These are phyloP conservation scores for Avahi laniger DNA, from an alignment of 2,797 vertebrate species.

Conservation along the genomic window DNA sequence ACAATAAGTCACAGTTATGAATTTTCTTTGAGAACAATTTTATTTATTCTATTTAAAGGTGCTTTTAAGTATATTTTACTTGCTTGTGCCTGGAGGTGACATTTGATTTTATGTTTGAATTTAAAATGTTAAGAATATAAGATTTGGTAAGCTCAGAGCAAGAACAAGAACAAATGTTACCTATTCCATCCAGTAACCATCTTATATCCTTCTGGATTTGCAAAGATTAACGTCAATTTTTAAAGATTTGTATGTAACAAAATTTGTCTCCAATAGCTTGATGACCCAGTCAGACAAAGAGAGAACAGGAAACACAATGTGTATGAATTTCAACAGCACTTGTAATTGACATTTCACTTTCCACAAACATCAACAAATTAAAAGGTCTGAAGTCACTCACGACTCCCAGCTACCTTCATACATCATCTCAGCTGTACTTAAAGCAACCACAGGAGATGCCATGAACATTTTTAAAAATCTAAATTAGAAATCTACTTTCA, in stretches of 20 bases:
- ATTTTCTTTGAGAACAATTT: not conserved
- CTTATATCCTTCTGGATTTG: not conserved
- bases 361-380: not conserved
- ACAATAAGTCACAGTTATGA: not conserved
- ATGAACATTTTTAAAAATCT: not conserved
- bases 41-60: not conserved
- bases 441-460: not conserved
- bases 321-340: not conserved
- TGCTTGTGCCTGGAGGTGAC: not conserved
- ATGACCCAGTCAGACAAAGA: not conserved
- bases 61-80: not conserved
- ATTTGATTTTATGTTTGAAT: not conserved
- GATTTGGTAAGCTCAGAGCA: not conserved
- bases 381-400: not conserved
- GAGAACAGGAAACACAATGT: not conserved
- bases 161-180: not conserved
- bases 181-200: not conserved
- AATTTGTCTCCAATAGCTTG: not conserved
- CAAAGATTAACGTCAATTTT: not conserved
- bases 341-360: not conserved
- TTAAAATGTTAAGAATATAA: constrained; percentile 25
- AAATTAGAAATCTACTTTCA: not conserved
- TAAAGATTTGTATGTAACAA: not conserved
- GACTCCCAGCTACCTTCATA: not conserved
- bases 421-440: not conserved